phyloP scores from a whole-genome alignment of 2,113 vertebrate genomes.

The Phaethon lepturus region DNA sequence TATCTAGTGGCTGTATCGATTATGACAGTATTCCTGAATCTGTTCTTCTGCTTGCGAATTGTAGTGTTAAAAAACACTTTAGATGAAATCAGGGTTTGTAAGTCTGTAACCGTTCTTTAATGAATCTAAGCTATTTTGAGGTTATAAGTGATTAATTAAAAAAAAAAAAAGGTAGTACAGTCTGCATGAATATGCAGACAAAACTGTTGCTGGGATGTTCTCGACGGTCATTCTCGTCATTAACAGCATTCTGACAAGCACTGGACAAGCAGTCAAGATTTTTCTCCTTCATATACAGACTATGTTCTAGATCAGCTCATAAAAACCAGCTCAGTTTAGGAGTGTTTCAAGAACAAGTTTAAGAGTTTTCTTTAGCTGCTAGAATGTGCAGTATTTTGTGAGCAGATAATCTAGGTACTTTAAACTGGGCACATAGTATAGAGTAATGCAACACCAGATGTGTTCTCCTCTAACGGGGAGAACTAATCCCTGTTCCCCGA shows the following conservation, averaged over 20 bases:
- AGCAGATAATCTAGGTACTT: not conserved
- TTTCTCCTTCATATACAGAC: not conserved
- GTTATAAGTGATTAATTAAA: not conserved
- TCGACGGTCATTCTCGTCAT: not conserved
- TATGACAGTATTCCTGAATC: not conserved
- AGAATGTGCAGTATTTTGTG: not conserved
- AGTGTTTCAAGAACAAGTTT: not conserved
- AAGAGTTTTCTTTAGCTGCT: not conserved
- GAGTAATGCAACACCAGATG: not conserved
- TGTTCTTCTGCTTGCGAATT: not conserved
- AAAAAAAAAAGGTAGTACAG: not conserved
- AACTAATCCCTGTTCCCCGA: not conserved
- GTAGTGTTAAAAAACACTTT: not conserved
- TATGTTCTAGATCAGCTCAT: not conserved
- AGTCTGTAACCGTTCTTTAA: not conserved
- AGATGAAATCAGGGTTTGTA: not conserved
- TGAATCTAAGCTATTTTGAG: not conserved
- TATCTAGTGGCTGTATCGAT: conserved; percentile 29
- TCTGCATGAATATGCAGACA: not conserved
- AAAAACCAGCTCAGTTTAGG: not conserved
- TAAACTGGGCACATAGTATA: fast-evolving
- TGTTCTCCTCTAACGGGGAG: not conserved
- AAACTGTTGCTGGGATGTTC: not conserved
- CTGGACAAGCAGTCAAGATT: not conserved
- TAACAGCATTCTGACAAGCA: not conserved